Evolutionary conservation across 2,797 vertebrate species (phyloP), one percentile per base, ranked within the genome.

Genomic region (Alcedo atthis): DNA sequence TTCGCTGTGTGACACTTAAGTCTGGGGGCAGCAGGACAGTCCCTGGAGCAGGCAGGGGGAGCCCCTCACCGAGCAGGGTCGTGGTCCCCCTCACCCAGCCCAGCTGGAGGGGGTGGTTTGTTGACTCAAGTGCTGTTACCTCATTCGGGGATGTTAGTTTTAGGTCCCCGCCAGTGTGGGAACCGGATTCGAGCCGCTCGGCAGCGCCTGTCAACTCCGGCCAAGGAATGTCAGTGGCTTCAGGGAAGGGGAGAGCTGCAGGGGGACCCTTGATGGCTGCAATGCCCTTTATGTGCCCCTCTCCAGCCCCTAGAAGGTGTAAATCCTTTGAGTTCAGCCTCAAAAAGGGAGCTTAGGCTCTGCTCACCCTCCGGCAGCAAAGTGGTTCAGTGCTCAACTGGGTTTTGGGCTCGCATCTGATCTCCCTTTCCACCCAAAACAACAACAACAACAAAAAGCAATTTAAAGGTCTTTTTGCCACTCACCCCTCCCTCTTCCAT

Each of bases 121-220:
- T 96, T 95, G 96, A 95, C 53, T 95, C 93, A 95, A 95, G 92
- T 33, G 92, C 92, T n/a, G 66, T 96, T 94, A 93, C 92, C 92
- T 97, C 96, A 95, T 73, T 86, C 33, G 4, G 96, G 92, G 95
- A 96, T 96, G 96, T 97, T 96, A 74, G 89, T 96, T 96, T 97
- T 96, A 94, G 94, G 91, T 95, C 91, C 86, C 89, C 6, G 40
- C 88, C 94, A 93, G 91, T 95, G 96, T 97, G 96, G 95, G 96
- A 96, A 96, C 93, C 83, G 87, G 95, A 96, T 95, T 69, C 14
- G 63, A 53, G 93, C 90, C 15, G 74, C 89, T 89, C 78, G 32
- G 87, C 93, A 63, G 88, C n/a, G 66, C 91, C 95, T 96, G 49
- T 97, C 92, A 95, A 87, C 92, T 87, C 49, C 3, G 2, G 95